Evolutionary conservation across 2,113 vertebrate species (phyloP).

Genomic region (Ellobius talpinus): DNA sequence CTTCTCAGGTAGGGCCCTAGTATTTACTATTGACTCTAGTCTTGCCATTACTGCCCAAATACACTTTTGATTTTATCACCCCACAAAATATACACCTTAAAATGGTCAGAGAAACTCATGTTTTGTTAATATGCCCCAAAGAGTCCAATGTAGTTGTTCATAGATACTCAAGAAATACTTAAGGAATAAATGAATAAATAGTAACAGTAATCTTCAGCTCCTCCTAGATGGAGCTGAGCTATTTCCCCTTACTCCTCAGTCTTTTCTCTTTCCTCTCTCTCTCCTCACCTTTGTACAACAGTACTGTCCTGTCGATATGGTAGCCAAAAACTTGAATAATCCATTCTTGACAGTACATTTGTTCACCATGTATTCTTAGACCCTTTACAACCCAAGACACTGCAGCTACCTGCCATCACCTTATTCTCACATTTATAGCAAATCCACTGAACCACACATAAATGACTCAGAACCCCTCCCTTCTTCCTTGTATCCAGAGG

Average conservation of each 20-base stretch:
- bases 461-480: not conserved
- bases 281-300: not conserved
- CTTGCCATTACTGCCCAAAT: not conserved
- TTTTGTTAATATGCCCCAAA: not conserved
- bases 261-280: not conserved
- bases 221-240: not conserved
- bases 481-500: not conserved
- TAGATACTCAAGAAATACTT: not conserved
- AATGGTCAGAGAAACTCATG: not conserved
- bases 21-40: not conserved
- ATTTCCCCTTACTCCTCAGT: not conserved
- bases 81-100: not conserved
- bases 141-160: not conserved
- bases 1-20: not conserved
- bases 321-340: not conserved
- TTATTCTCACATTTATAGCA: constrained; percentile 12
- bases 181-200: not conserved
- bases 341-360: not conserved
- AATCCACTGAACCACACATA: constrained; percentile 40
- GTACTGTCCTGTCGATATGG: not conserved
- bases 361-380: not conserved
- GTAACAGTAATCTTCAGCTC: not conserved
- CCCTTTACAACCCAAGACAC: not conserved
- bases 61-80: not conserved
- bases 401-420: not conserved